Percentiles rank a stretch among this genome's conserved stretches.
These are phyloP conservation scores for Balanococcus diminutus DNA, from an alignment of 2,888 invertebrate species.

Conservation along the genomic window DNA sequence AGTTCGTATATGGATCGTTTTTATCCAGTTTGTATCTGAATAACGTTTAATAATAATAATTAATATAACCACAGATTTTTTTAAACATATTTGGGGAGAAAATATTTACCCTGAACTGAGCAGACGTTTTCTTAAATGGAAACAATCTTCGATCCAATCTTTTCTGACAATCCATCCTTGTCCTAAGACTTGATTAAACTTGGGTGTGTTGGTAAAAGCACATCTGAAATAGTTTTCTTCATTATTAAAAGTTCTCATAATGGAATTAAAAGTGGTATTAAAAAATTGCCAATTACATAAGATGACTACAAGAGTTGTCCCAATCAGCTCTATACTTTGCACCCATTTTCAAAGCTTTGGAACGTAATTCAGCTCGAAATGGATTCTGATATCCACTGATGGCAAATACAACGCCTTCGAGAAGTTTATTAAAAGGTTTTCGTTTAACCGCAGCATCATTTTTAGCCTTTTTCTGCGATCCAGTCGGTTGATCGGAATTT, in stretches of 20 bases:
- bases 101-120: not conserved
- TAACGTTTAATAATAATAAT: slow-evolving; percentile 48
- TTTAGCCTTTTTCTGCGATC: not conserved
- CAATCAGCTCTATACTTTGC: slow-evolving; percentile 79
- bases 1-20: slow-evolving; percentile 61
- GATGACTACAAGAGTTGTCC: slow-evolving; percentile 78
- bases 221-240: slow-evolving; percentile 69
- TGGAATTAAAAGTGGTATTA: not conserved
- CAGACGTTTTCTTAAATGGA: slow-evolving; percentile 67
- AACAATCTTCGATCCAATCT: slow-evolving; percentile 77
- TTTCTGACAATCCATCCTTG: slow-evolving; percentile 71
- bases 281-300: slow-evolving; percentile 71
- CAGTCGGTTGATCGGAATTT: not conserved
- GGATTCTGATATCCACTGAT: slow-evolving; percentile 90
- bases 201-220: slow-evolving; percentile 88
- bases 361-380: slow-evolving; percentile 71
- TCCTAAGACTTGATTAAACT: slow-evolving; percentile 74
- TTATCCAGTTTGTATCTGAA: slow-evolving; percentile 67
- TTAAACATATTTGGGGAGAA: not conserved
- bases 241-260: not conserved
- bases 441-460: slow-evolving; percentile 43
- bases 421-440: slow-evolving; percentile 67
- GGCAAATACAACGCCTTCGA: slow-evolving; percentile 75
- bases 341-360: slow-evolving; percentile 76
- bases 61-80: not conserved